Conservation (phyloP, 2,113 vertebrate genomes). For the Scomber japonicus region DNA sequence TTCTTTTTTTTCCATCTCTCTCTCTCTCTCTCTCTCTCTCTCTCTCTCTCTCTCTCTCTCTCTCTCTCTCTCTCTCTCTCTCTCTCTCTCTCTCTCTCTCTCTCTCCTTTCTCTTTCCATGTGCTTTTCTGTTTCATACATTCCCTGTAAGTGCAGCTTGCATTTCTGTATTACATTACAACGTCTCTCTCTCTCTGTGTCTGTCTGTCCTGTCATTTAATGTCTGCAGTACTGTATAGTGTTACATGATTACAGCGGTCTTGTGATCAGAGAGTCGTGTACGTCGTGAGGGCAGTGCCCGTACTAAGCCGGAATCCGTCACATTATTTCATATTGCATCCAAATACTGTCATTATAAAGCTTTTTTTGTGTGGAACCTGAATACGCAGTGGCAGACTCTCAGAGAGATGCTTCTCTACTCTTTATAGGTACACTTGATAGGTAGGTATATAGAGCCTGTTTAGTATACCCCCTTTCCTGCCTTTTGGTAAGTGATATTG, state of each 20-base stretch:
- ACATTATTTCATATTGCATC: neutral
- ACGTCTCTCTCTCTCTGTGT: no score
- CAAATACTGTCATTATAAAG: neutral
- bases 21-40: neutral
- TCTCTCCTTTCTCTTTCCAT: neutral
- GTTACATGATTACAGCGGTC: slow-evolving; percentile 13
- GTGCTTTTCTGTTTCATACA: neutral
- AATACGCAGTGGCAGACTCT: neutral
- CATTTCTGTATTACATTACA: neutral
- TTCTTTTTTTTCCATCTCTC: neutral
- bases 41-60: neutral
- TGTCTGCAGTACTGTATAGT: slow-evolving; percentile 3
- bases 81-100: neutral
- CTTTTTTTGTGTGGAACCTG: neutral
- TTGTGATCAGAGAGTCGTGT: slow-evolving; percentile 4
- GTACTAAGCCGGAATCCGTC: neutral
- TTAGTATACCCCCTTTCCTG: no score
- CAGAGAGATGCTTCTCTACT: no score
- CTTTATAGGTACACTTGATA: no score
- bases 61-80: neutral
- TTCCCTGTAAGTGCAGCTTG: neutral
- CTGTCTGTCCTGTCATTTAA: neutral
- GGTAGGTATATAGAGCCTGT: no score
- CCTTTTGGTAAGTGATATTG: no score
- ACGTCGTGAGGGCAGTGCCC: neutral